Base-by-base conservation (phyloP, 1,140 invertebrate genomes). In the Drosophila trapezifrons region DNA sequence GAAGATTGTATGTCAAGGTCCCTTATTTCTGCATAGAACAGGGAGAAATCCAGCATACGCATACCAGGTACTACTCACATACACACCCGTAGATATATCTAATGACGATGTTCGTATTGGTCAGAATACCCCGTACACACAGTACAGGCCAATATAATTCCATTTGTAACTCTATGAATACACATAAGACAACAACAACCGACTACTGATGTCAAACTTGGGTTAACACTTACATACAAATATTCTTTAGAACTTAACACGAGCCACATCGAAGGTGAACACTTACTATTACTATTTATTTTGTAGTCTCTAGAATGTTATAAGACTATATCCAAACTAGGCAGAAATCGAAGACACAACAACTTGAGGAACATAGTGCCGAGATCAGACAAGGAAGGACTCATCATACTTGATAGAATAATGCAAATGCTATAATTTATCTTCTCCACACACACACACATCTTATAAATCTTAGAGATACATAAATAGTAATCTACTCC, bases 181-280 rank as follows among this genome's bases (percentile, higher is more conserved):
- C 38, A 40, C 49, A 18, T 59, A 59, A 42, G 38, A 29, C 38
- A 64, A 47, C 6, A 27, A 29, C 38, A 64, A 47, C 6, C 22
- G 29, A 32, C 32, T 32, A 22, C 18, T 55, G 2, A 55, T n/a
- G 18, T 38, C 18, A 38, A 27, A 38, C 35, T 29, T 55, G 49
- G 25, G 59, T 62, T 55, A 62, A 54, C 49, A 32, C 22, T 27
- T 38, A 29, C 29, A 32, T 32, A 10, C 29, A 32, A 10, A 10
- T 38, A 38, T 40, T 56, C 10, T 40, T 55, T 63, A 63, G 49
- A 40, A 56, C 27, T 32, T 55, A 60, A 35, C 20, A 37, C 25
- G 58, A 51, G 32, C 47, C 32, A 60, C 55, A 65, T 65, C 29
- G 56, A 65, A 65, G 57, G 62, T 64, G 27, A 65, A 62, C 57